Conservation (phyloP, 2,888 invertebrate species). For the Drosophila rubida region DNA sequence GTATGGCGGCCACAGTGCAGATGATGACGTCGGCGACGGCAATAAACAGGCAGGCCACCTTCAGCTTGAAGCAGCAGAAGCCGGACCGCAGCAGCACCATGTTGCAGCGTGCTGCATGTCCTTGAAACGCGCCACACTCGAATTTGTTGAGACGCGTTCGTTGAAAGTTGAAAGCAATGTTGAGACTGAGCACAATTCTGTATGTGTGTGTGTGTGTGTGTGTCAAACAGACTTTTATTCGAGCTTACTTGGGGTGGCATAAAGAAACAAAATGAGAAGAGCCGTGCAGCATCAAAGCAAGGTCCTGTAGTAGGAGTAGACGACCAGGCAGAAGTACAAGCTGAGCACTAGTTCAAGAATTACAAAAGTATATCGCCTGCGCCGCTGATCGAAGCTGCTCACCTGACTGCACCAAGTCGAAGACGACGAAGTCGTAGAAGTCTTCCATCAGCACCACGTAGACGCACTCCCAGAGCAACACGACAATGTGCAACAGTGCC, state of each 20-base stretch:
- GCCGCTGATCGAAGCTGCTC: neutral
- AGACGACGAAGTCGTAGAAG: constrained; percentile 53
- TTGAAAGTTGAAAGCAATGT: neutral
- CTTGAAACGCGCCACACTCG: neutral
- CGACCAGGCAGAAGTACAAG: constrained; percentile 64
- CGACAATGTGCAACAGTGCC: constrained; percentile 39
- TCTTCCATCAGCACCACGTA: constrained; percentile 29
- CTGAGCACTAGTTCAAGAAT: constrained; percentile 37
- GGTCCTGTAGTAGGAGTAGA: constrained; percentile 53
- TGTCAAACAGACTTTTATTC: neutral
- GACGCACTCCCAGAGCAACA: constrained; percentile 41
- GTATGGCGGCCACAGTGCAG: neutral
- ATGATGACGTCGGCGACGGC: neutral
- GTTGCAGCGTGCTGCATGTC: no score
- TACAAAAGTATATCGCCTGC: neutral
- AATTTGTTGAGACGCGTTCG: neutral
- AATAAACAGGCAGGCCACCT: neutral
- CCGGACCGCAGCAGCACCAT: neutral
- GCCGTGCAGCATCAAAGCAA: constrained; percentile 3
- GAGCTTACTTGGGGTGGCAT: neutral
- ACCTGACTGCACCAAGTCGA: constrained; percentile 60
- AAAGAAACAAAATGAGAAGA: neutral
- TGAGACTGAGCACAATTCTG: neutral
- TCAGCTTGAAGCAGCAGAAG: neutral
- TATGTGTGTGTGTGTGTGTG: neutral